phyloP scores from a whole-genome alignment of 2,888 invertebrate species.

The Eurois occulta region DNA sequence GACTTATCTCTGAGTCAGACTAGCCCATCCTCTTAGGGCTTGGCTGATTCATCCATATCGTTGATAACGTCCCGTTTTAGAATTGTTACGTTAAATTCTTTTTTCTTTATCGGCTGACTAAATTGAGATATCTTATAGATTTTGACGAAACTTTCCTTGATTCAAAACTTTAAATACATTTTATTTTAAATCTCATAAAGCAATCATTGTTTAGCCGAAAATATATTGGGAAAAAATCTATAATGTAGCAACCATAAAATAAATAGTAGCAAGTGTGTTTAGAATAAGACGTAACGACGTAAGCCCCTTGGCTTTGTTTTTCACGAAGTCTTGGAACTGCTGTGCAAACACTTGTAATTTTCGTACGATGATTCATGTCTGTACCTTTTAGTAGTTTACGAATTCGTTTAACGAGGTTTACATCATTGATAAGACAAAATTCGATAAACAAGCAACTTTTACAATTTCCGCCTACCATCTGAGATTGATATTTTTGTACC shows the following conservation, averaged over 20 bases:
- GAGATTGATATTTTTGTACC: constrained; percentile 12
- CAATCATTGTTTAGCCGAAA: not conserved
- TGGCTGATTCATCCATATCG: constrained; percentile 32
- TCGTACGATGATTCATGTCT: constrained; percentile 66
- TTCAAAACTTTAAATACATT: not conserved
- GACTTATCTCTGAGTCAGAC: constrained; percentile 47
- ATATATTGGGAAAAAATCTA: constrained; percentile 11
- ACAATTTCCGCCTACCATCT: constrained; percentile 38
- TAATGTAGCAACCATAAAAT: constrained; percentile 13
- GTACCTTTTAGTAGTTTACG: constrained; percentile 61
- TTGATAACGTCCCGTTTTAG: constrained; percentile 29
- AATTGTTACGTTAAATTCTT: not conserved
- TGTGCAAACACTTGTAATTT: constrained; percentile 64
- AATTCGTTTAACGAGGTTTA: constrained; percentile 62
- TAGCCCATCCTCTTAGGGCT: constrained; percentile 42
- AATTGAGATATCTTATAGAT: constrained; percentile 10
- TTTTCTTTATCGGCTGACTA: constrained; percentile 24
- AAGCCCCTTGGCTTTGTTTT: constrained; percentile 48
- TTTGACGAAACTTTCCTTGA: constrained; percentile 7
- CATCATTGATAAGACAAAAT: constrained; percentile 66
- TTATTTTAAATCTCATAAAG: not conserved
- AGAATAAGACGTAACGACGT: constrained; percentile 10
- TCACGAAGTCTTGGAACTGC: constrained; percentile 52
- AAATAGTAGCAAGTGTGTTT: constrained; percentile 19
- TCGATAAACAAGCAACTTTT: constrained; percentile 56